phyloP scores from a whole-genome alignment of 2,113 vertebrate species.

The Axis porcinus region DNA sequence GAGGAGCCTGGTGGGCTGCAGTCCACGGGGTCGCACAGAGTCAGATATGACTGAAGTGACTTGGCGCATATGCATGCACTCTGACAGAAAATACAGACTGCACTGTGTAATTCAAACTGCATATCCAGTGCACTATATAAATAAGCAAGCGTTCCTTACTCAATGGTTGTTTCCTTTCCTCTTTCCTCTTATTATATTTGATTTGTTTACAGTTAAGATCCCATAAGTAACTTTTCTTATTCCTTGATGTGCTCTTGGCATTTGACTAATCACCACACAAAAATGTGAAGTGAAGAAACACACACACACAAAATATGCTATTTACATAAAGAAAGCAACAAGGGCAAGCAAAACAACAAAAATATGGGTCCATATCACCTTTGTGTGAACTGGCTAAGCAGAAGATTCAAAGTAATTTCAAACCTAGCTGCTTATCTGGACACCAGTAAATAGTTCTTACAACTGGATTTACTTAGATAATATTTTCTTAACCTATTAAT shows the following conservation, averaged over 20 bases:
- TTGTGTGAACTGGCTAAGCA: background rate
- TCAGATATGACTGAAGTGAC: background rate
- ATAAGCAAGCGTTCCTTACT: background rate
- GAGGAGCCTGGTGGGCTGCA: background rate
- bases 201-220: background rate
- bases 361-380: background rate
- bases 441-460: background rate
- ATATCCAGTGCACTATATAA: background rate
- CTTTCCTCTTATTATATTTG: background rate
- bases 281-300: background rate
- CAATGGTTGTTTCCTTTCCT: background rate
- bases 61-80: rapidly evolving
- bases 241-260: background rate
- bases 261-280: background rate
- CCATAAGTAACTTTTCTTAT: background rate
- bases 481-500: background rate
- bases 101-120: background rate
- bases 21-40: background rate
- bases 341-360: background rate
- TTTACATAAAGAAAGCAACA: background rate
- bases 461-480: background rate
- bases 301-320: background rate
- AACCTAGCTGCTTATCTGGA: background rate
- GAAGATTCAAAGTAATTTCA: background rate
- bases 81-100: background rate